Evolutionary conservation across 2,888 invertebrate species (phyloP), one percentile per base, ranked within the genome.

Genomic region (Vanessa cardui): DNA sequence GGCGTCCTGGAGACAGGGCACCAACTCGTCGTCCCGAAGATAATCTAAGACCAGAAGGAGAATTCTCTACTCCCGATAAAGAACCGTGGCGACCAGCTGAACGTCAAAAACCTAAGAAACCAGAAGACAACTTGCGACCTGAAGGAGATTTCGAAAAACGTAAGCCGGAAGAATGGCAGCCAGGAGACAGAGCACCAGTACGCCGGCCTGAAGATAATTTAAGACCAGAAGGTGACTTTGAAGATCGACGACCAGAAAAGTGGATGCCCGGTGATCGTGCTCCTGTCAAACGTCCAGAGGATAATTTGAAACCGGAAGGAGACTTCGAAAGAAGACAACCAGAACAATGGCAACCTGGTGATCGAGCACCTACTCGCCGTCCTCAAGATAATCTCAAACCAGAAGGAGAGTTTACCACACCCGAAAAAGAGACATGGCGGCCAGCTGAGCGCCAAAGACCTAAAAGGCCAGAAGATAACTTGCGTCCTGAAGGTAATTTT

Each of bases 131-230:
- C 76, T 78, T 95, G 0, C 85, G 85, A 59, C 92, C 94, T 0
- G 95, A 95, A 81, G 94, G 94, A 4, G 93, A 94, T 16, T 94
- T 95, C 78, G 92, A 93, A 59, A 80, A 78, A 64, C 92, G 89
- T 2, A 83, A 82, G 58, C 93, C 93, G 0, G 94, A 95, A 75
- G 94, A 75, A 54, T 90, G 81, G 78, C 74, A 75, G 46, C 85
- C 85, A 8, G 93, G 84, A 20, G 92, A 93, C 71, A 73, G 82
- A 66, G 88, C 72, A 3, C 79, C 81, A 20, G 84, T 83, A 9
- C 84, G 81, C 1, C 80, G 82, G 18, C 94, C 92, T 0, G 83
- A 87, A 45, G 95, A 94, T 73, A 94, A 94, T 75, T 82, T 95
- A 0, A 73, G 92, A 89, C 94, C 94, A 0, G 95, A 94, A 79